Evolutionary conservation across 1,140 invertebrate species (phyloP).

Genomic region (Drosophila tristis): DNA sequence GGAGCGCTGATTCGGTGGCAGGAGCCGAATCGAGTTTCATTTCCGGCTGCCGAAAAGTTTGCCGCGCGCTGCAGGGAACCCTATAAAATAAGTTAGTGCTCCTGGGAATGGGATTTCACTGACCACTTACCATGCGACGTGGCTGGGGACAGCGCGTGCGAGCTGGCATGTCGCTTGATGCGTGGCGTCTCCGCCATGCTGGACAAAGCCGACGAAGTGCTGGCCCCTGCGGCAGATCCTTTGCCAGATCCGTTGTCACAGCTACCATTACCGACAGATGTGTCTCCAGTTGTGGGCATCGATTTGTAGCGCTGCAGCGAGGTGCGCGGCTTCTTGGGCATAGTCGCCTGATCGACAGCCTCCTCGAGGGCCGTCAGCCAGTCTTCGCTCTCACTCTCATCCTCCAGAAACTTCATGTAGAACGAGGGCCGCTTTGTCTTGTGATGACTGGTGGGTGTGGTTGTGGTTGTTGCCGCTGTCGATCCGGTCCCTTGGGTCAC

Average conservation of each 20-base stretch:
- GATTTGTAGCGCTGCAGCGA: slow-evolving; percentile 78
- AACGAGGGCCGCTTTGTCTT: slow-evolving; percentile 70
- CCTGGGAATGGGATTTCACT: not conserved
- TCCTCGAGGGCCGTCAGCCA: slow-evolving; percentile 73
- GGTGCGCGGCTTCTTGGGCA: slow-evolving; percentile 70
- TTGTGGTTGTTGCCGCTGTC: slow-evolving; percentile 8
- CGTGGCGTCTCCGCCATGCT: slow-evolving; percentile 35
- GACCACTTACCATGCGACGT: slow-evolving; percentile 56
- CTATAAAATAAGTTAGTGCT: slow-evolving; percentile 4
- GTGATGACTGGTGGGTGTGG: slow-evolving; percentile 60
- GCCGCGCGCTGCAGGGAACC: slow-evolving; percentile 44
- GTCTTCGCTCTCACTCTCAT: slow-evolving; percentile 73
- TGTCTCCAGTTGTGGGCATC: slow-evolving; percentile 56
- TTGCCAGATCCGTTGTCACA: slow-evolving; percentile 15
- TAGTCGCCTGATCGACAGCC: slow-evolving; percentile 57
- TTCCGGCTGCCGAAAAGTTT: slow-evolving; percentile 73
- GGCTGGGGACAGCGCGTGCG: slow-evolving; percentile 63
- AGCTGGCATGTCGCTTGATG: slow-evolving; percentile 71
- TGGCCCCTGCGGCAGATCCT: slow-evolving; percentile 6
- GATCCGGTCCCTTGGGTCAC: not conserved
- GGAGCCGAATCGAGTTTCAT: slow-evolving; percentile 41
- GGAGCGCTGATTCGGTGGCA: slow-evolving; percentile 1
- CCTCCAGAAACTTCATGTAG: slow-evolving; percentile 81
- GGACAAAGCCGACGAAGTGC: slow-evolving; percentile 6
- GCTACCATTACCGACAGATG: not conserved